Base-by-base conservation (phyloP, 37 sponge, comb jelly and placozoan genomes). In the Theonella swinhoei region DNA sequence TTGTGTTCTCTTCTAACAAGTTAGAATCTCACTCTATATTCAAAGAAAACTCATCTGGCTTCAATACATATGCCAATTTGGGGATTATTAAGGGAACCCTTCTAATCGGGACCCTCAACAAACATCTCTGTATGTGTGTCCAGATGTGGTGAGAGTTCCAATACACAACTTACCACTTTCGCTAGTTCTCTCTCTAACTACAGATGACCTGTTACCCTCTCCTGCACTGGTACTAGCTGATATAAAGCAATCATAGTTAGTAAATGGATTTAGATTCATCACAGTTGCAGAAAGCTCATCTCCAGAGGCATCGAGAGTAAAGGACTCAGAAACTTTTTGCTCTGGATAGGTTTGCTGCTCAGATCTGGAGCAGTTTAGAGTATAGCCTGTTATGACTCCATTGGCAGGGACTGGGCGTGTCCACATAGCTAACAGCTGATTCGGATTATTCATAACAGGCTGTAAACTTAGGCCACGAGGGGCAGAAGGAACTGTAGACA, bases 231-330 rank as follows among this genome's bases (percentile, higher is more conserved):
- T 88, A 62, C 42, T 62, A 39, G 83, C 89, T 71, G 79, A 38
- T 23, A 82, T 76, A 62, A 39, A 70, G 25, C 75, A 65, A 5
- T 60, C 19, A 60, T 88, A 88, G 25, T 62, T 77, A 30, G 89
- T 88, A 70, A 77, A 88, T 61, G 78, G 74, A 4, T 68, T 54
- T 33, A 88, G 77, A 68, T 81, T 77, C 40, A 8, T 78, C 37
- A 86, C 20, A 31, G 54, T 79, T 23, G 37, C 14, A 47, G 54
- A 47, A 14, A 14, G 7, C 7, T 7, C 14, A 17, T 17, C 11
- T 47, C 54, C 54, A 47, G 7, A 7, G 14, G 14, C 7, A 47
- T 7, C 11, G 14, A 17, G 54, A 47, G 54, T 47, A 47, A 14
- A 47, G 7, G 54, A 47, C 54, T 7, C 54, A 14, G 54, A 14